phyloP scores from a whole-genome alignment of 2,888 invertebrate genomes.

The Troilus luridus region DNA sequence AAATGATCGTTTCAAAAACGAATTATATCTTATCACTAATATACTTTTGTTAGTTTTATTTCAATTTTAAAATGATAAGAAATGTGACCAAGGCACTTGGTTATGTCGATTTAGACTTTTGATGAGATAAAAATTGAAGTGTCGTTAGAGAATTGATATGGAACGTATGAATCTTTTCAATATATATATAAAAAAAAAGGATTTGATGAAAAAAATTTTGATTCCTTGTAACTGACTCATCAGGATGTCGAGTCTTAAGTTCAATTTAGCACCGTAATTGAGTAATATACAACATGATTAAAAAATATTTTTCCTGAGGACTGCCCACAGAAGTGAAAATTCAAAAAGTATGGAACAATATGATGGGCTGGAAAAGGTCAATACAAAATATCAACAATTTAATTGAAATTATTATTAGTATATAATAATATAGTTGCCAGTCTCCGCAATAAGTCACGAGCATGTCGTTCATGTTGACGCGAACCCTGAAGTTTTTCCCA shows the following conservation, averaged over 20 bases:
- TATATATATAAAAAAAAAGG: not conserved
- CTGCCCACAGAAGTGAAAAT: too few species aligned
- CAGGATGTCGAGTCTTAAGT: not conserved
- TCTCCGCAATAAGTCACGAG: too few species aligned
- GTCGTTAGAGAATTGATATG: not conserved
- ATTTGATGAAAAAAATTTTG: not conserved
- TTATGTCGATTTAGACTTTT: not conserved
- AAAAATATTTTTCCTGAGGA: too few species aligned
- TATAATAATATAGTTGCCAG: too few species aligned
- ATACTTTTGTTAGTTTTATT: not conserved
- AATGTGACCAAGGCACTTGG: not conserved
- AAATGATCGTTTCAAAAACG: not conserved
- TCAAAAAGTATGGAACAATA: too few species aligned
- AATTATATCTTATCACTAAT: not conserved
- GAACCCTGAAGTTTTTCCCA: too few species aligned
- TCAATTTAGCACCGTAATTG: too few species aligned
- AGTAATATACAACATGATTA: too few species aligned
- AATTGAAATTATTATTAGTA: too few species aligned
- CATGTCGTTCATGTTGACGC: too few species aligned
- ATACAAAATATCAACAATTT: too few species aligned
- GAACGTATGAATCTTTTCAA: not conserved
- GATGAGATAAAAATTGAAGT: not conserved
- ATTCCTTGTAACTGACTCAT: not conserved
- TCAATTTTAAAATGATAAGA: not conserved
- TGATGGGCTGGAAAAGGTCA: too few species aligned